Conservation (phyloP, 2,888 invertebrate genomes). For the Drosophila borealis region DNA sequence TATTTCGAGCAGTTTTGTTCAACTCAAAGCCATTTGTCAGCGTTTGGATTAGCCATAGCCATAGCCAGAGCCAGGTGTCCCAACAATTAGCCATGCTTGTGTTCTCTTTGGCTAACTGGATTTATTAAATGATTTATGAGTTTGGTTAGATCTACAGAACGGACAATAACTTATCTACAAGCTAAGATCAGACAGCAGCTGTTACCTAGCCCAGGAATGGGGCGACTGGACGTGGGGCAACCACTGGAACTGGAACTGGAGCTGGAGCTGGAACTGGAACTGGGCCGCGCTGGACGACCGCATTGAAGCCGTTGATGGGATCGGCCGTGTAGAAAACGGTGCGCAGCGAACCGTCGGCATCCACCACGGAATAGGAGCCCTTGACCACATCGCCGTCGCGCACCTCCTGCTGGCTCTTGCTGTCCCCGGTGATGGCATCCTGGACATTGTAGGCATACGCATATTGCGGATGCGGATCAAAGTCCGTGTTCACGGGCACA, state of each 20-base stretch:
- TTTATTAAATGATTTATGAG: conserved; percentile 62
- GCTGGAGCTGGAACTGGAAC: conserved; percentile 35
- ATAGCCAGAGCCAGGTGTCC: conserved; percentile 48
- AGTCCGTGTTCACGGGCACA: conserved; percentile 63
- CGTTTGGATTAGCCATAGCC: conserved; percentile 5
- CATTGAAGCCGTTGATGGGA: conserved; percentile 84
- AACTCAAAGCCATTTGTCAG: conserved; percentile 31
- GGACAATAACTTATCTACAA: conserved; percentile 74
- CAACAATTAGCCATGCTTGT: conserved; percentile 30
- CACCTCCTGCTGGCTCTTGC: conserved; percentile 84
- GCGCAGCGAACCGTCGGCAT: conserved; percentile 83
- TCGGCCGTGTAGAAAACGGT: conserved; percentile 84
- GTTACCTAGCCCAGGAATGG: conserved; percentile 59
- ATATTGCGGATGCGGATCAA: conserved; percentile 81
- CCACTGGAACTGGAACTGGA: conserved; percentile 59
- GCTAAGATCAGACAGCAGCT: conserved; percentile 50
- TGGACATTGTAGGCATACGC: conserved; percentile 84
- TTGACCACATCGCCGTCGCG: conserved; percentile 84
- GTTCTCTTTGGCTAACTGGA: conserved; percentile 62
- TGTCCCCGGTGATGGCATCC: conserved; percentile 83
- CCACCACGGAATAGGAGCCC: conserved; percentile 84
- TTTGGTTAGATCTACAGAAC: conserved; percentile 40
- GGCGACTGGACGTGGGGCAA: conserved; percentile 40
- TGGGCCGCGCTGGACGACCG: conserved; percentile 87
- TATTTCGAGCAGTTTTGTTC: conserved; percentile 18